phyloP scores from a whole-genome alignment of 1,140 invertebrate species.

The Euglossa dilemma region DNA sequence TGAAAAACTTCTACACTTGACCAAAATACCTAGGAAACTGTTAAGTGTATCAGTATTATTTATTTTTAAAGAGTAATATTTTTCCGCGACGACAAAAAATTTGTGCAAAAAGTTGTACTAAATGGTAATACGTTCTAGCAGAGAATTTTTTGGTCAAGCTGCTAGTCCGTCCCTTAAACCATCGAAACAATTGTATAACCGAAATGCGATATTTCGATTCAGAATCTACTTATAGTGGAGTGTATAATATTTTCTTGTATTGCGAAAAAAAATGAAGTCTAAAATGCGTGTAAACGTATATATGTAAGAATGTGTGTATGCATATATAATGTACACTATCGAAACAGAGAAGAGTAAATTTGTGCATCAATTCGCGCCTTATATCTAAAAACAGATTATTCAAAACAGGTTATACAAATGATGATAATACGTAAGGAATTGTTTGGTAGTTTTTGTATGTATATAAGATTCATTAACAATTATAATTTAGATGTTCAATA shows the following conservation, averaged over 20 bases:
- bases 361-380: slow-evolving; percentile 47
- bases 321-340: slow-evolving; percentile 49
- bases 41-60: slow-evolving; percentile 31
- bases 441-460: slow-evolving; percentile 63
- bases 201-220: slow-evolving; percentile 42
- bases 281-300: slow-evolving; percentile 31
- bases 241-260: slow-evolving; percentile 31
- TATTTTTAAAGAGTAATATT: neutral
- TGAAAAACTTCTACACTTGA: slow-evolving; percentile 31
- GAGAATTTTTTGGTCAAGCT: slow-evolving; percentile 43
- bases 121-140: slow-evolving; percentile 47
- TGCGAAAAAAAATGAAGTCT: slow-evolving; percentile 21
- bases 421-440: slow-evolving; percentile 62
- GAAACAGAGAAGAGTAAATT: slow-evolving; percentile 34
- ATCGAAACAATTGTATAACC: slow-evolving; percentile 34
- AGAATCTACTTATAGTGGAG: slow-evolving; percentile 19
- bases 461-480: slow-evolving; percentile 31
- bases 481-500: slow-evolving; percentile 42
- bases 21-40: slow-evolving; percentile 15
- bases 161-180: slow-evolving; percentile 61
- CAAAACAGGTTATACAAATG: slow-evolving; percentile 27
- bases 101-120: neutral
- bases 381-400: slow-evolving; percentile 39
- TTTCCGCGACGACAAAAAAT: slow-evolving; percentile 2
- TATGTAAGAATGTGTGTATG: slow-evolving; percentile 47